Base-by-base conservation (phyloP, 2,888 invertebrate genomes). In the Antitype chi region DNA sequence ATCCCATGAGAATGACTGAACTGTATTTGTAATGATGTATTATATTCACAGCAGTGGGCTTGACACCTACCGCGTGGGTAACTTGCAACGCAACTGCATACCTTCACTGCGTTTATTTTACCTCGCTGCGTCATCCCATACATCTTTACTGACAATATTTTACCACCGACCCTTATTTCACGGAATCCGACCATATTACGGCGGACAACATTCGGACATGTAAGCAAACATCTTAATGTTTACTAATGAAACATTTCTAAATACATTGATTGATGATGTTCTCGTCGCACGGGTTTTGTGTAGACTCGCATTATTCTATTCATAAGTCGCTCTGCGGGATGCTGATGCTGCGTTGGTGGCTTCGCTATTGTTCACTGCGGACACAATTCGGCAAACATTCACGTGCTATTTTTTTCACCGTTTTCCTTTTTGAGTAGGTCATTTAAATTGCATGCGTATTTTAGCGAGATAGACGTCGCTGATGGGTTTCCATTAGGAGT, bases 201-300 rank as follows among this genome's bases (percentile, higher is more conserved):
- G 88, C 92, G 88, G 92, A 94, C 95, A 96, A 94, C 94, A 95
- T 92, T 93, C 90, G 94, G 94, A 95, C 95, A 95, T 96, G 95
- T 96, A 96, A 96, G 96, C 95, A 96, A 96, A 96, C 96, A 96
- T 96, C 96, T 96, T 96, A 96, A 96, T 96, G 96, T 96, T 96
- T 95, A 96, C 96, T 96, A 96, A 96, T 96, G 96, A 96, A 96
- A 96, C 95, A 95, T 96, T 95, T 95, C 94, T 93, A 94, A 92
- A 92, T 94, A 95, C 95, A 95, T 94, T 96, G 96, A 96, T 96
- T 95, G 96, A 96, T 96, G 95, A 93, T 90, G 90, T 89, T 92
- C 90, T 87, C 90, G 90, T 90, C 91, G 94, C 94, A 92, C 93
- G 92, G 93, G 94, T 95, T 95, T 95, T 95, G 94, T 95, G 94